A percentile compares a stretch with the other conserved stretches of the same genome.
phyloP scores from a whole-genome alignment of 2,888 invertebrate species.

The Drosophila nr. medialis region DNA sequence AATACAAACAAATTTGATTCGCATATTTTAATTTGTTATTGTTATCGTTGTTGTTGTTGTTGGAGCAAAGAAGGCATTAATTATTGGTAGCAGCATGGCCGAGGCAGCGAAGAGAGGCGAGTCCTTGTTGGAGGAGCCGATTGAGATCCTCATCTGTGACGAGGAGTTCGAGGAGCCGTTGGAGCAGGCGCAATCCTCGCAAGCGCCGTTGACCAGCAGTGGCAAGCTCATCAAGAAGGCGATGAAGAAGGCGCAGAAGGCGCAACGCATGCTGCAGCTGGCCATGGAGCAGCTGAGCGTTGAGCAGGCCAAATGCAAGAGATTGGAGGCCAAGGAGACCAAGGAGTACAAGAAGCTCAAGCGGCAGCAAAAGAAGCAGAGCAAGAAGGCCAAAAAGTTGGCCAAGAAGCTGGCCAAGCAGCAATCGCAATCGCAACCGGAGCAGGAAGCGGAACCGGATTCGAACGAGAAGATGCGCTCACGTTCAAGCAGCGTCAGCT shows the following conservation, averaged over 20 bases:
- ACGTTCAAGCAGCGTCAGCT: slow-evolving; percentile 59
- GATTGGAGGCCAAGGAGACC: slow-evolving; percentile 5
- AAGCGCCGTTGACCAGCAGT: neutral
- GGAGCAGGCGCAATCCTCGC: slow-evolving; percentile 32
- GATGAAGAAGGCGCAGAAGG: slow-evolving; percentile 63
- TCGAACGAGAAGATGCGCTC: slow-evolving; percentile 19
- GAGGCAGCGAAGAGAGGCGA: slow-evolving; percentile 30
- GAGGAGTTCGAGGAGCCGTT: too few species aligned
- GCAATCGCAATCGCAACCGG: slow-evolving; percentile 31
- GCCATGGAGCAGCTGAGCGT: slow-evolving; percentile 52
- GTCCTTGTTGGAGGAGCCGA: slow-evolving; percentile 27
- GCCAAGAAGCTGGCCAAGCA: slow-evolving; percentile 40
- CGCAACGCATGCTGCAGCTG: slow-evolving; percentile 59
- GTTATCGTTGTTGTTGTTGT: too few species aligned
- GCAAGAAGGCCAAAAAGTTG: slow-evolving; percentile 40
- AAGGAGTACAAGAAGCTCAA: slow-evolving; percentile 38
- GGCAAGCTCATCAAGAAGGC: slow-evolving; percentile 47
- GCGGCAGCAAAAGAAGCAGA: slow-evolving; percentile 56
- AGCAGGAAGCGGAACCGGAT: slow-evolving; percentile 1
- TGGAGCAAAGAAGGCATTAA: neutral
- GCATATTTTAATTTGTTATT: neutral
- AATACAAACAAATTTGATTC: neutral
- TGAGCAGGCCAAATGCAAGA: slow-evolving; percentile 25
- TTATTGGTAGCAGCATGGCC: slow-evolving; percentile 46
- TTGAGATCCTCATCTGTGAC: slow-evolving; percentile 46